Percentiles rank a stretch among this genome's conserved stretches.
Conservation (phyloP, 2,113 vertebrate species). For the Centrocercus urophasianus region DNA sequence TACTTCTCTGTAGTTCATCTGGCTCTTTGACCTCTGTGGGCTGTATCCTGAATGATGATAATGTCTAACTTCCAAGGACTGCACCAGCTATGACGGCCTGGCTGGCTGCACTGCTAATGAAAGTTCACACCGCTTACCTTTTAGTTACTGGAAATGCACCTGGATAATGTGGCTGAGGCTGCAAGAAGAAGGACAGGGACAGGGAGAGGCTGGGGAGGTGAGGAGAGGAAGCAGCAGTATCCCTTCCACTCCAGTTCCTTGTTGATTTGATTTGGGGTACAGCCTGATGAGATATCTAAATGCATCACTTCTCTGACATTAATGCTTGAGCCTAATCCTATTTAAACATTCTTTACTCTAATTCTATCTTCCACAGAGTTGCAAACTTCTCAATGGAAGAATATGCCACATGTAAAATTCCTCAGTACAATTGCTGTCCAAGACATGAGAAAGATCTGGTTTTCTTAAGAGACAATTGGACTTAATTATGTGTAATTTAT, state of each 20-base stretch:
- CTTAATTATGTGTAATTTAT: slow-evolving; percentile 4
- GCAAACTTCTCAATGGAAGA: not conserved
- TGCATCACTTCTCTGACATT: rapidly evolving
- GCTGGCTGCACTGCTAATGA: not conserved
- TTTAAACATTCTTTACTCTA: not conserved
- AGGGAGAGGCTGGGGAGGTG: not conserved
- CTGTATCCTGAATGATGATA: not conserved
- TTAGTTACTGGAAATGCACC: rapidly evolving
- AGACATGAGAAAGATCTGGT: not conserved
- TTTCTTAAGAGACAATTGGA: not conserved
- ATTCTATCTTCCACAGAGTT: not conserved
- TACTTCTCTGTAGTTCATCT: not conserved
- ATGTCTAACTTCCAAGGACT: not conserved
- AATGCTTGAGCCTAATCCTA: not conserved
- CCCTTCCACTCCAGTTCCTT: not conserved
- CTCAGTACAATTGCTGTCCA: not conserved
- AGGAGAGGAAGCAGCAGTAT: not conserved
- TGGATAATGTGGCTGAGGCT: not conserved
- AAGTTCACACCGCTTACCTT: not conserved
- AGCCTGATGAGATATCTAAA: not conserved
- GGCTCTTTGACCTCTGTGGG: not conserved
- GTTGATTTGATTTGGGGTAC: too few species aligned
- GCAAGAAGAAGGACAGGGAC: rapidly evolving
- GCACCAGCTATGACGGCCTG: not conserved
- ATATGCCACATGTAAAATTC: not conserved